Evolutionary conservation across 2,797 vertebrate species (phyloP), one percentile per base, ranked within the genome.

Genomic region (Melopsittacus undulatus): DNA sequence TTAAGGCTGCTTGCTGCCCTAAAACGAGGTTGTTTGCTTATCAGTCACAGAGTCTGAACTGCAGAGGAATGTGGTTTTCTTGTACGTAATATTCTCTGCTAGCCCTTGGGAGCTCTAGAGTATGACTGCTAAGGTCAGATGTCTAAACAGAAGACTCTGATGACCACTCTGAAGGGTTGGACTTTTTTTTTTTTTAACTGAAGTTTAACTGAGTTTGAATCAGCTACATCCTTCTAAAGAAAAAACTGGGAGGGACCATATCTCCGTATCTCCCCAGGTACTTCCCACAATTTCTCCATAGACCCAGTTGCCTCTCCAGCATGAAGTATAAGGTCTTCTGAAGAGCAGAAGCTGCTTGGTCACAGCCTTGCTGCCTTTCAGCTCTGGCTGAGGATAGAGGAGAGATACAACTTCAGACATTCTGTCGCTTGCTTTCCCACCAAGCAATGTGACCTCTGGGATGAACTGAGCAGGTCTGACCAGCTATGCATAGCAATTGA

Each of bases 251-350:
- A 46, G 13, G 4, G 3, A 8, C 4, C 30, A 15, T 26, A 38
- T 36, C 12, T 66, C 40, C 7, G 1, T 48, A 34, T 21, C 29
- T 72, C 19, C 18, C 14, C 67, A 72, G 9, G 30, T 42, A 49
- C 23, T 45, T 30, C 14, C 49, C 52, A 42, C 34, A 67, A 5
- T 9, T 42, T 70, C 66, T 81, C 32, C 38, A 24, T 17, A 79
- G 40, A 48, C 9, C 4, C 48, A 72, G 29, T 4, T 61, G 26
- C 6, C 29, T 18, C 30, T 36, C 48, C 68, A 74, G 10, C 8
- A 34, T 8, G 13, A 84, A 64, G 18, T 40, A 49, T 0, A 0
- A 72, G 45, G 9, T 36, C 6, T 64, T 21, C 48, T 24, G 7
- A 54, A 70, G 30, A 34, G 43, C 46, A 81, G 56, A 81, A 77